Percentiles rank a stretch among this genome's conserved stretches.
Conservation (phyloP, 2,113 vertebrate genomes). For the Odontophorus gujanensis region DNA sequence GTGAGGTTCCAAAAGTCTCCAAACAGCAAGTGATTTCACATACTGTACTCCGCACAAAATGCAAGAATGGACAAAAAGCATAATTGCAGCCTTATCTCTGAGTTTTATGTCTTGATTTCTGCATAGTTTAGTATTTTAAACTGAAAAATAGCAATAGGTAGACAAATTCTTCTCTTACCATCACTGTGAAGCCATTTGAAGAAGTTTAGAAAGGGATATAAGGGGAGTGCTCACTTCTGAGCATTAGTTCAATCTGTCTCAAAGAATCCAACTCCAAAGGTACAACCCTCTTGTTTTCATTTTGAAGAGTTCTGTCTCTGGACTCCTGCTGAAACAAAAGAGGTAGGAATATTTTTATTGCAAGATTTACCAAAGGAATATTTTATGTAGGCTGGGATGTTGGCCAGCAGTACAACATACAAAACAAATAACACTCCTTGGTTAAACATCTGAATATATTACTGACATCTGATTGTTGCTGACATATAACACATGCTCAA, state of each 20-base stretch:
- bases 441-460: neutral
- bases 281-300: neutral
- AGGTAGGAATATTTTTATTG: neutral
- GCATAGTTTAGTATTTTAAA: neutral
- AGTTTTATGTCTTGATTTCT: neutral
- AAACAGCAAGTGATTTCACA: conserved; percentile 13
- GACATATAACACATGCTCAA: neutral
- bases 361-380: neutral
- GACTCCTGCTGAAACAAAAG: conserved; percentile 5
- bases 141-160: neutral
- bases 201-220: neutral
- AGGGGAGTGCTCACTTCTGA: neutral
- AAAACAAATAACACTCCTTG: neutral
- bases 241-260: neutral
- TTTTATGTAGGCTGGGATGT: neutral
- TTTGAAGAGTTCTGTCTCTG: neutral
- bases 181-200: neutral
- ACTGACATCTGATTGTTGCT: neutral
- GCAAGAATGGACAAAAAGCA: neutral
- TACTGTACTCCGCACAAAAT: neutral
- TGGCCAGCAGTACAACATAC: neutral
- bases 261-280: neutral
- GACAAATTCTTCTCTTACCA: neutral
- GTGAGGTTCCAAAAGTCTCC: neutral
- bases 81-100: neutral